Conservation (phyloP, 2,888 invertebrate genomes). For the Liopterus haemorrhoidalis region DNA sequence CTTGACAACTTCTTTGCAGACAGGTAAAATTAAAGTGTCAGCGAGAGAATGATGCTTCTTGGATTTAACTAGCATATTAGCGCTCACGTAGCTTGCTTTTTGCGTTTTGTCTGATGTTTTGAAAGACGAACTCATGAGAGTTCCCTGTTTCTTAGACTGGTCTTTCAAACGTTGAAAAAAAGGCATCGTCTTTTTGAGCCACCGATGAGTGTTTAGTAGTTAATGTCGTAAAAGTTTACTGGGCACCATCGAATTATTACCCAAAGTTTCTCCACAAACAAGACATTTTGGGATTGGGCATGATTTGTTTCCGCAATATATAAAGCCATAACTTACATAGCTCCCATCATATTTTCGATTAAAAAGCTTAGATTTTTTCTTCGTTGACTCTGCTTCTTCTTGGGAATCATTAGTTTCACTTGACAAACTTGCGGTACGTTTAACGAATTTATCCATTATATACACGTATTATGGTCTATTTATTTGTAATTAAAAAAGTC, state of each 20-base stretch:
- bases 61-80: conserved; percentile 1
- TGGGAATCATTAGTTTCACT: too few species aligned
- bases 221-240: conserved; percentile 24
- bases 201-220: conserved; percentile 21
- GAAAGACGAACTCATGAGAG: conserved; percentile 22
- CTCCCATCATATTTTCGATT: conserved; percentile 18
- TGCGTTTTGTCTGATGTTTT: conserved; percentile 22
- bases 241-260: conserved; percentile 24
- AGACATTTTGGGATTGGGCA: conserved; percentile 21
- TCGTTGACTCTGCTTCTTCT: too few species aligned
- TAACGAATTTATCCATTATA: too few species aligned
- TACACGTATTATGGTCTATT: neutral
- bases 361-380: too few species aligned
- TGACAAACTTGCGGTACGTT: too few species aligned
- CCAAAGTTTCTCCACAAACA: conserved; percentile 23
- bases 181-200: conserved; percentile 26
- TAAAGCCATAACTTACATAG: conserved; percentile 20
- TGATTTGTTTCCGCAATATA: conserved; percentile 21
- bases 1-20: conserved; percentile 8
- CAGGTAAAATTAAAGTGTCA: conserved; percentile 6
- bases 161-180: conserved; percentile 27
- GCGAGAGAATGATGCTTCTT: conserved; percentile 4
- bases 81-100: conserved; percentile 9
- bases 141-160: conserved; percentile 28
- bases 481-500: conserved; percentile 7